phyloP scores from a whole-genome alignment of 2,113 vertebrate species.

The Petroica traversi region DNA sequence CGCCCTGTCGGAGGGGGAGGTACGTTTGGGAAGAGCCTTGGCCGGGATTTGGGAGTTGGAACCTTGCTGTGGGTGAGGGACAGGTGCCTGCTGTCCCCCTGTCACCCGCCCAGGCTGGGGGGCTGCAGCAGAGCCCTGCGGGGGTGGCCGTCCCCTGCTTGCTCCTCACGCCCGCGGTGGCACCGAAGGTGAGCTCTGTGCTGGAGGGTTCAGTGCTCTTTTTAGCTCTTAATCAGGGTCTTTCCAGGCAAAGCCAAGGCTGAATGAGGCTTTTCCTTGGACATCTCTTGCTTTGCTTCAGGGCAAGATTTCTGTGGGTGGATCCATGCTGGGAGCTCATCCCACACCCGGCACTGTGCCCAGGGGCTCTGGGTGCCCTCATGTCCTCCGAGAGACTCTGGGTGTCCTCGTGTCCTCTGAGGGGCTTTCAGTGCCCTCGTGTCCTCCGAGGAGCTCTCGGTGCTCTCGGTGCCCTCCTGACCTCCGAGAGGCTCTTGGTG shows the following conservation, averaged over 20 bases:
- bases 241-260: background rate
- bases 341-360: background rate
- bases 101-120: background rate
- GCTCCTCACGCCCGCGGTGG: rapidly evolving
- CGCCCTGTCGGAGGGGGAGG: rapidly evolving
- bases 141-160: background rate
- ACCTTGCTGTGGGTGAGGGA: background rate
- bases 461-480: background rate
- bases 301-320: rapidly evolving
- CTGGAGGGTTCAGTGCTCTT: rapidly evolving
- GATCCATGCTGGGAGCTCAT: background rate
- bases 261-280: background rate
- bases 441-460: too few relatives aligned
- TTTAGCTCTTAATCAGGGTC: background rate
- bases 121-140: background rate
- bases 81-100: background rate
- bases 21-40: background rate
- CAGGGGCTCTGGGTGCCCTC: background rate
- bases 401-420: too few relatives aligned
- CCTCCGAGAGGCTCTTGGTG: background rate
- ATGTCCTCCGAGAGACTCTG: too few relatives aligned
- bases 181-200: background rate
- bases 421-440: too few relatives aligned
- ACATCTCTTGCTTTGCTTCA: background rate
- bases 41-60: rapidly evolving